Evolutionary conservation across 2,797 vertebrate species (phyloP).

Genomic region (Lycodopsis pacificus): DNA sequence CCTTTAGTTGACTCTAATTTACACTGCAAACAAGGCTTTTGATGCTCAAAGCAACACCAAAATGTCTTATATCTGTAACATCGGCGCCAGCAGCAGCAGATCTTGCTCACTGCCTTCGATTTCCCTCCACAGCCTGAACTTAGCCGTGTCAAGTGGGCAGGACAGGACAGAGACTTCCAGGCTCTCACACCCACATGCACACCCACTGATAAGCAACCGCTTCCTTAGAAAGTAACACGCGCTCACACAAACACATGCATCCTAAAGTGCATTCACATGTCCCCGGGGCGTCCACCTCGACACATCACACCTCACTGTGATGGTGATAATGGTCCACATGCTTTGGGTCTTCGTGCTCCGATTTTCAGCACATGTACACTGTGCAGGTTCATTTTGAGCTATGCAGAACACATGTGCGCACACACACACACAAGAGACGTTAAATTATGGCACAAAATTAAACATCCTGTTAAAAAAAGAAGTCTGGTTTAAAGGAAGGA

Average conservation of each 20-base stretch:
- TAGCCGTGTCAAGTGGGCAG: constrained; percentile 44
- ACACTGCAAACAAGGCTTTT: constrained; percentile 25
- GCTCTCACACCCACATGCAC: constrained; percentile 55
- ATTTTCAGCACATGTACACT: background rate
- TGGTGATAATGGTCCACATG: constrained; percentile 46
- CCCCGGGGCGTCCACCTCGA: constrained; percentile 18
- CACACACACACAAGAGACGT: background rate
- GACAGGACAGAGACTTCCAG: constrained; percentile 18
- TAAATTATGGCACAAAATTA: background rate
- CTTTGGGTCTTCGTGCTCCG: constrained; percentile 16
- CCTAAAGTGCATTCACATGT: constrained; percentile 31
- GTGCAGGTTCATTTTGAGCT: background rate
- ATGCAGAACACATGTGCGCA: background rate
- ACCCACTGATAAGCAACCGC: constrained; percentile 62
- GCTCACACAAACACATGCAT: constrained; percentile 3
- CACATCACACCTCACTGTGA: constrained; percentile 46
- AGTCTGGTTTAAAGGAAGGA: background rate
- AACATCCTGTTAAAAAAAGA: constrained; percentile 11
- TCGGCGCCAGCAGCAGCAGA: constrained; percentile 18
- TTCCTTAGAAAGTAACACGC: constrained; percentile 52
- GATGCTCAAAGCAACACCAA: background rate
- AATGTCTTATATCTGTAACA: constrained; percentile 10
- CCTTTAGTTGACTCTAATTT: constrained; percentile 21
- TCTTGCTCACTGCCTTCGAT: background rate
- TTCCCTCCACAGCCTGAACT: constrained; percentile 20